Evolutionary conservation across 2,888 invertebrate species (phyloP).

Genomic region (Myathropa florea): DNA sequence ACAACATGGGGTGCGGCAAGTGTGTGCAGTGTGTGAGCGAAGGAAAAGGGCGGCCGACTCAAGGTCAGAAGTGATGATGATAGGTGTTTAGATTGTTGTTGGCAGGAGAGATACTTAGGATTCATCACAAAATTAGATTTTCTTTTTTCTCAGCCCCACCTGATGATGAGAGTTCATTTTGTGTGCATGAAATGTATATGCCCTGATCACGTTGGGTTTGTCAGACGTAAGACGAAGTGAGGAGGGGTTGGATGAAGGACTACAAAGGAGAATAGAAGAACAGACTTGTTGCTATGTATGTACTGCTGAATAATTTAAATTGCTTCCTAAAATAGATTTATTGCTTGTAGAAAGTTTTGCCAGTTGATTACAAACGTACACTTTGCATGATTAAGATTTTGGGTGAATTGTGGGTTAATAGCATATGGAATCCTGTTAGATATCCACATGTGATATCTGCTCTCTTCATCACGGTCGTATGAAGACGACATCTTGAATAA

Average conservation of each 20-base stretch:
- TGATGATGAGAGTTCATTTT: not conserved
- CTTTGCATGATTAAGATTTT: too few relatives aligned
- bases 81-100: conserved; percentile 17
- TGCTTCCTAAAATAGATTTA: not conserved
- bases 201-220: conserved; percentile 17
- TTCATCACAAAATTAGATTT: conserved; percentile 55
- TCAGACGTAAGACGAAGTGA: not conserved
- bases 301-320: not conserved
- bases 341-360: not conserved
- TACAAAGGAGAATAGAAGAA: not conserved
- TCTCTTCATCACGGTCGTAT: too few relatives aligned
- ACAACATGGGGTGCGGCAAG: not conserved
- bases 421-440: too few relatives aligned
- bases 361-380: not conserved
- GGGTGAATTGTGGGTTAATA: too few relatives aligned
- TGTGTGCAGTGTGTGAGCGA: not conserved
- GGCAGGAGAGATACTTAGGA: conserved; percentile 3
- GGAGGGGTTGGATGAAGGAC: not conserved
- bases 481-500: too few relatives aligned
- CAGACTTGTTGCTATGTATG: conserved; percentile 40
- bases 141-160: not conserved
- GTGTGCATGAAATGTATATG: not conserved
- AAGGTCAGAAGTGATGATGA: conserved; percentile 19
- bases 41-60: not conserved
- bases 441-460: too few relatives aligned